Percentiles rank a stretch among this genome's conserved stretches.
phyloP scores from a whole-genome alignment of 1,140 invertebrate species.

The silkworm (Bombyx mori) region DNA sequence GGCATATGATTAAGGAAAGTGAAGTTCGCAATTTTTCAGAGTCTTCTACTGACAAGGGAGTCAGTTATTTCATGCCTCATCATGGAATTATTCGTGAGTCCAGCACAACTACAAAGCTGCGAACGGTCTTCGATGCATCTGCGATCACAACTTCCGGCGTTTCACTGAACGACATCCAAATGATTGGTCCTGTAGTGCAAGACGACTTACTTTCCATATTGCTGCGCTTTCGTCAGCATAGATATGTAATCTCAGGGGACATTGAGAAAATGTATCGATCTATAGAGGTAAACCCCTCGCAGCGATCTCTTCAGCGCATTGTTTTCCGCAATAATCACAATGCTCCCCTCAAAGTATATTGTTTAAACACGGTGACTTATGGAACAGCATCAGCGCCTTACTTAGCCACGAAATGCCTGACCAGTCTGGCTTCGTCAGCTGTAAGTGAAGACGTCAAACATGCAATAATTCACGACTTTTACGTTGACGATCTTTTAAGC shows the following conservation, averaged over 20 bases:
- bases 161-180: slow-evolving; percentile 29
- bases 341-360: slow-evolving; percentile 10
- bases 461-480: too few relatives aligned
- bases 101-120: slow-evolving; percentile 32
- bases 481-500: too few relatives aligned
- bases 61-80: slow-evolving; percentile 46
- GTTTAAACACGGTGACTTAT: slow-evolving; percentile 28
- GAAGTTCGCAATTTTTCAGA: too few relatives aligned
- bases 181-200: slow-evolving; percentile 31
- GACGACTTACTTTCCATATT: slow-evolving; percentile 30
- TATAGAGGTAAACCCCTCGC: slow-evolving; percentile 23
- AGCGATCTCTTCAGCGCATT: slow-evolving; percentile 34
- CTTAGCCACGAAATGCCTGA: slow-evolving; percentile 30
- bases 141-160: slow-evolving; percentile 17
- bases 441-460: too few relatives aligned
- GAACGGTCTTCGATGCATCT: slow-evolving; percentile 39
- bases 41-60: not conserved
- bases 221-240: slow-evolving; percentile 26
- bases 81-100: slow-evolving; percentile 37
- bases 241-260: slow-evolving; percentile 23
- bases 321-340: slow-evolving; percentile 20
- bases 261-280: slow-evolving; percentile 40
- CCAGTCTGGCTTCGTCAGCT: too few relatives aligned
- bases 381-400: slow-evolving; percentile 31
- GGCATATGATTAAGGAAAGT: slow-evolving; percentile 34